Percentiles rank a stretch among this genome's conserved stretches.
Evolutionary conservation across 2,113 vertebrate species (phyloP).

Genomic region (Macroglossus sobrinus): DNA sequence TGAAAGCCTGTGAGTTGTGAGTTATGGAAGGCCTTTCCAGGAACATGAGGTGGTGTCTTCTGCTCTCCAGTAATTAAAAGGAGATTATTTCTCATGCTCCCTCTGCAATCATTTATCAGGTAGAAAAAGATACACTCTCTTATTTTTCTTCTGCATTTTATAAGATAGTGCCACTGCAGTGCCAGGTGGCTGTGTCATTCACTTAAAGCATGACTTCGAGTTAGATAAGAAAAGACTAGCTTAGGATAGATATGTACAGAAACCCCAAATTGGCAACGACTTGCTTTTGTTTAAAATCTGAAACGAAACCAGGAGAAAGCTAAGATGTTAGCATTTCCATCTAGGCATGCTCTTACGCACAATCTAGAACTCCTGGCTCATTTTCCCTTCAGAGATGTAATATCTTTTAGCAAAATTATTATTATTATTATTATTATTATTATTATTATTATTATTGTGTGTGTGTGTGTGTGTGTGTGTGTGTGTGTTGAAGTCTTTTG

Average conservation of each 20-base stretch:
- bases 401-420: background rate
- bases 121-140: background rate
- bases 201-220: background rate
- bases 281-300: background rate
- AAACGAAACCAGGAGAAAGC: background rate
- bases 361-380: background rate
- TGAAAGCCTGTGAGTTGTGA: background rate
- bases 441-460: too few species aligned
- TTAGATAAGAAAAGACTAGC: background rate
- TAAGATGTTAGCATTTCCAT: background rate
- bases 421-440: too few species aligned
- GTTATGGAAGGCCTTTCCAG: background rate
- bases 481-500: background rate
- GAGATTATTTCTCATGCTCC: background rate
- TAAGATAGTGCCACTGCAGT: background rate
- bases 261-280: background rate
- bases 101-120: background rate
- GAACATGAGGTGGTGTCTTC: background rate
- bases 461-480: accelerated
- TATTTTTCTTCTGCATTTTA: background rate
- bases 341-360: background rate
- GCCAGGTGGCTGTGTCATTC: background rate
- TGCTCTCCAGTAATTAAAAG: background rate
- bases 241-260: background rate
- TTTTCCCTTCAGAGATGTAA: background rate